Percentiles rank a stretch among this genome's conserved stretches.
These are phyloP conservation scores for Heptranchias perlo DNA, from an alignment of 2,113 vertebrate genomes.

Conservation along the genomic window DNA sequence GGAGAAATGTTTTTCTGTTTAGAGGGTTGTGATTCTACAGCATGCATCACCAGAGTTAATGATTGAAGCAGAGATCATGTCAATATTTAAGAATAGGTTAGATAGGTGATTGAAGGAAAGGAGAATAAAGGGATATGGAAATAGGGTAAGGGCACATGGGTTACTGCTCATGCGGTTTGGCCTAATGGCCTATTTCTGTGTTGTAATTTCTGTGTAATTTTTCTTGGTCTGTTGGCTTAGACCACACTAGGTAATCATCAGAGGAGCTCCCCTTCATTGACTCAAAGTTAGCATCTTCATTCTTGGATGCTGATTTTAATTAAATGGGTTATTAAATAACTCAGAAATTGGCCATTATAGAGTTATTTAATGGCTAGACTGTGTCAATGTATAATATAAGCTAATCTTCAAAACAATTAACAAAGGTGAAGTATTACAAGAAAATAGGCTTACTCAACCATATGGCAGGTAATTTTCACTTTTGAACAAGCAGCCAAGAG, in stretches of 20 bases:
- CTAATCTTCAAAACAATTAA: not conserved
- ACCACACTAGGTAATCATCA: not conserved
- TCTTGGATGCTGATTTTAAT: not conserved
- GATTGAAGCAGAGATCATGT: not conserved
- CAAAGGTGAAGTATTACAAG: not conserved
- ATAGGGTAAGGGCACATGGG: not conserved
- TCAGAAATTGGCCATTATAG: not conserved
- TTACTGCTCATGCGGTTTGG: not conserved
- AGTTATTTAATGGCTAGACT: not conserved
- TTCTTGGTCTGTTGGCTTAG: not conserved
- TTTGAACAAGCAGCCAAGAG: not conserved
- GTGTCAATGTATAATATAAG: not conserved
- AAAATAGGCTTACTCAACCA: not conserved
- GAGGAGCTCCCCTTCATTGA: not conserved
- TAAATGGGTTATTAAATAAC: not conserved
- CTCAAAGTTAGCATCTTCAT: not conserved
- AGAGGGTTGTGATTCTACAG: too few species aligned
- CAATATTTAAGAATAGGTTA: not conserved
- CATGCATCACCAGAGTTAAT: not conserved
- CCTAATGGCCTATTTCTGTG: not conserved
- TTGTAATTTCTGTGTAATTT: not conserved
- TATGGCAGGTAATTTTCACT: not conserved
- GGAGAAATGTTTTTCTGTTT: not conserved
- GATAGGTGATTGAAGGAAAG: not conserved
- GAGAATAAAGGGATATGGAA: not conserved